Evolutionary conservation across 2,888 invertebrate species (phyloP), one percentile per base, ranked within the genome.

Genomic region (Volucella zonaria): DNA sequence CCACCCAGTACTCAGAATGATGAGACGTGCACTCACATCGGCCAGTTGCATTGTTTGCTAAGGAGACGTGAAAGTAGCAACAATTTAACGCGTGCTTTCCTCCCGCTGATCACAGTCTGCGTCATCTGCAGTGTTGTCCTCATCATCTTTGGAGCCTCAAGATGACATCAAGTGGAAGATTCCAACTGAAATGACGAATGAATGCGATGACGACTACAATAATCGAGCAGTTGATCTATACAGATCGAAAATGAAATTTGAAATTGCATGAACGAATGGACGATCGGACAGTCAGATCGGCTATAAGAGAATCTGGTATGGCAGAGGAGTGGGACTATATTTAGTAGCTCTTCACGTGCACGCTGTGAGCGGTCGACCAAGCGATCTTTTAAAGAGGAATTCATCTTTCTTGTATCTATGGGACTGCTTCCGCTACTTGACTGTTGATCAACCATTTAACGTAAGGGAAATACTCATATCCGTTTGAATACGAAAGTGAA

Each of bases 1-100:
- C 83, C 83, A 85, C 83, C 83, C 83, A 80, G 75, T 56, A 43
- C 62, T 70, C 52, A 42, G 31, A 42, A 62, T 61, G 54, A 31
- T 45, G 58, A 64, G 68, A 71, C 51, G 54, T 43, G 51, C 45
- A 76, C 58, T 64, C 64, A 70, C 61, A 40, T 49, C 59, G 54
- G 67, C 31, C 31, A 31, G 31, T 42, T 43, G 61, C 49, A 77
- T 82, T 82, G 85, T 85, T 85, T 81, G 81, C 68, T 77, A 81
- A 85, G 85, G 85, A 85, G 81, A 81, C 76, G 40, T 71, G 81
- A 77, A 85, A 85, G 85, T 85, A 81, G 85, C 81, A 85, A 85
- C 85, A 85, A 85, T 85, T 85, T 77, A 62, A 85, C 81, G 85
- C 85, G 81, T 85, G 81, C 85, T 76, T 74, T 58, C 64, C 68